Conservation (phyloP, 2,797 vertebrate species). For the Percopsis omiscomaycus region DNA sequence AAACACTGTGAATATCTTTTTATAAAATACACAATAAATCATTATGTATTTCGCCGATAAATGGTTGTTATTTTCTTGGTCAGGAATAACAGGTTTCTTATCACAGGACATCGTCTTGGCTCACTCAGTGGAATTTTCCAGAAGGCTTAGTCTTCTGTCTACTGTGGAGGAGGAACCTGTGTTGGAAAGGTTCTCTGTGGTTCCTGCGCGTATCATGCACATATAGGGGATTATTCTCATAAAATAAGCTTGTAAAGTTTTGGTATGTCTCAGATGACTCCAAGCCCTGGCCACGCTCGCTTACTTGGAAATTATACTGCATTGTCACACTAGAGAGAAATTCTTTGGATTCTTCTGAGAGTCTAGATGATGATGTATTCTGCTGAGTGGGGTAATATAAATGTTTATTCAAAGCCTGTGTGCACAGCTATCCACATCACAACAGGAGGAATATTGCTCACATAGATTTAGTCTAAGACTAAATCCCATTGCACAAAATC, state of each 20-base stretch:
- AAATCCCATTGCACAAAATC: constrained; percentile 11
- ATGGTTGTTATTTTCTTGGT: constrained; percentile 44
- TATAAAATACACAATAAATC: constrained; percentile 10
- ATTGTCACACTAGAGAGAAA: constrained; percentile 61
- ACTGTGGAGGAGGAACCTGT: constrained; percentile 34
- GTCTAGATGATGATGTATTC: constrained; percentile 60
- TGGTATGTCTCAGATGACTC: constrained; percentile 51
- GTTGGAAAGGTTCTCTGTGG: constrained; percentile 29
- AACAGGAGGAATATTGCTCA: constrained; percentile 16
- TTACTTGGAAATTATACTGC: constrained; percentile 57
- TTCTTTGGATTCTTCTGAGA: constrained; percentile 55
- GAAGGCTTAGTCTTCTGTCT: constrained; percentile 37
- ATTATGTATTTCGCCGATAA: constrained; percentile 24
- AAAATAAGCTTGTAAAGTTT: constrained; percentile 55
- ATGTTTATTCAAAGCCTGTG: constrained; percentile 58
- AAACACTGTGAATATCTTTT: constrained; percentile 10
- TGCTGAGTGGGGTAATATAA: constrained; percentile 69
- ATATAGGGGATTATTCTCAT: constrained; percentile 61
- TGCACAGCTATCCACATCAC: constrained; percentile 33
- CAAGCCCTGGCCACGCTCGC: constrained; percentile 23
- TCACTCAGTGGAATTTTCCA: constrained; percentile 68
- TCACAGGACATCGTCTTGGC: constrained; percentile 65
- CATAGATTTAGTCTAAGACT: constrained; percentile 25
- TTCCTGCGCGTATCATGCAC: constrained; percentile 50
- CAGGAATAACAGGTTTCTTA: constrained; percentile 59